These are phyloP conservation scores for Chaetodon auriga DNA, from an alignment of 2,113 vertebrate genomes.

Conservation along the genomic window DNA sequence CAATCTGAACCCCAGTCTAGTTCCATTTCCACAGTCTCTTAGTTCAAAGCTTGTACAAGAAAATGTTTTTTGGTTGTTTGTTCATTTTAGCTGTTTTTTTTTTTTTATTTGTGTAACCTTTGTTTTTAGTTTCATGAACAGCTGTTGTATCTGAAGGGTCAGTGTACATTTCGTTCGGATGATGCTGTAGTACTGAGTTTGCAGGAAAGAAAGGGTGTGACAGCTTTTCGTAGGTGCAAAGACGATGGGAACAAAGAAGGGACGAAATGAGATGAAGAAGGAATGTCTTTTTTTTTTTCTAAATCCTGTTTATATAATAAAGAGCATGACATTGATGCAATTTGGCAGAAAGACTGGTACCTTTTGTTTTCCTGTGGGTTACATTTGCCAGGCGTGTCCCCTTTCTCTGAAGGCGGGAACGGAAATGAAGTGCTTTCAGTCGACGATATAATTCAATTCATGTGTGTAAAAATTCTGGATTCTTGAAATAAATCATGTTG, in stretches of 20 bases:
- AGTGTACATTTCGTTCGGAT: constrained; percentile 40
- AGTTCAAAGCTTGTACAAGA: constrained; percentile 35
- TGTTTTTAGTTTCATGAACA: constrained; percentile 46
- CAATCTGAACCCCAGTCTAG: constrained; percentile 63
- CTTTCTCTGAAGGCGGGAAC: constrained; percentile 46
- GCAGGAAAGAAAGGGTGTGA: not conserved
- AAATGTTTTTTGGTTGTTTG: constrained; percentile 38
- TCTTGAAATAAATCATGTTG: constrained; percentile 49
- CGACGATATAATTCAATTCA: constrained; percentile 47
- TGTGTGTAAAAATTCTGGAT: constrained; percentile 54
- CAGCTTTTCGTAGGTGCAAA: not conserved
- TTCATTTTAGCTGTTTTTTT: constrained; percentile 23
- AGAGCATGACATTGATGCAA: constrained; percentile 57
- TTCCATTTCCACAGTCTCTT: constrained; percentile 31
- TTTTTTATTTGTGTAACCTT: constrained; percentile 30
- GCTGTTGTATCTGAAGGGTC: constrained; percentile 47
- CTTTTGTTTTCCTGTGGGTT: constrained; percentile 49
- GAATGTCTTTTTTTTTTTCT: constrained; percentile 3
- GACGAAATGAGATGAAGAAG: not conserved
- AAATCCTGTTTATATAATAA: constrained; percentile 57
- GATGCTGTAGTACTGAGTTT: constrained; percentile 16
- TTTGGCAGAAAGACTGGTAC: constrained; percentile 54
- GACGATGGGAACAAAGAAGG: constrained; percentile 46
- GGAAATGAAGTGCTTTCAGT: constrained; percentile 64
- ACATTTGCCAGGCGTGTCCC: constrained; percentile 15